A percentile compares a stretch with the other conserved stretches of the same genome.
Evolutionary conservation across 2,113 vertebrate genomes (phyloP).

Genomic region (Glaucidium brasilianum): DNA sequence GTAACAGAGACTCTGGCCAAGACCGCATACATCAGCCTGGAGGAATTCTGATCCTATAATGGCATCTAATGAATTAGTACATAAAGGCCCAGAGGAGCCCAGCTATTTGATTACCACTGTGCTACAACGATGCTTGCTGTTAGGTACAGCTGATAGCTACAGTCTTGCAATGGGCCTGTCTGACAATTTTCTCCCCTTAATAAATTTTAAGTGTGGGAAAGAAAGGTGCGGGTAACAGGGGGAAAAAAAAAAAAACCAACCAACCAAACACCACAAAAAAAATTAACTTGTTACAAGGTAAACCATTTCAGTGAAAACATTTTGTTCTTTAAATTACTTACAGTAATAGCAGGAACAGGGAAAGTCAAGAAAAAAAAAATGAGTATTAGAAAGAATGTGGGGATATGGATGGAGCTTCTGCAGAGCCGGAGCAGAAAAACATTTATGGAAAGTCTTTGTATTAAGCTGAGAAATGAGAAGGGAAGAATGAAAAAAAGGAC

Average conservation of each 20-base stretch:
- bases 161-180: neutral
- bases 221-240: neutral
- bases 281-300: neutral
- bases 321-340: constrained; percentile 48
- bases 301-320: neutral
- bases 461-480: constrained; percentile 24
- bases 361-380: constrained; percentile 46
- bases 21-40: neutral
- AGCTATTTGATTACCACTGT: neutral
- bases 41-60: neutral
- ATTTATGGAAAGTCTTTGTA: neutral
- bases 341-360: constrained; percentile 23
- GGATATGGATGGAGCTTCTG: constrained; percentile 3
- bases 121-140: neutral
- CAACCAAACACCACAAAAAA: neutral
- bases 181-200: neutral
- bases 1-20: neutral
- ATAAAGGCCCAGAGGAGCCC: neutral
- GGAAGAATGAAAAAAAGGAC: neutral
- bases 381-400: constrained; percentile 34
- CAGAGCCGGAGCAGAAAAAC: neutral
- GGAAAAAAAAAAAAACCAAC: neutral
- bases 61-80: neutral
- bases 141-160: neutral
- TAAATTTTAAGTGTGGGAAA: neutral